phyloP scores from a whole-genome alignment of 2,888 invertebrate species.

The Andrena hattorfiana region DNA sequence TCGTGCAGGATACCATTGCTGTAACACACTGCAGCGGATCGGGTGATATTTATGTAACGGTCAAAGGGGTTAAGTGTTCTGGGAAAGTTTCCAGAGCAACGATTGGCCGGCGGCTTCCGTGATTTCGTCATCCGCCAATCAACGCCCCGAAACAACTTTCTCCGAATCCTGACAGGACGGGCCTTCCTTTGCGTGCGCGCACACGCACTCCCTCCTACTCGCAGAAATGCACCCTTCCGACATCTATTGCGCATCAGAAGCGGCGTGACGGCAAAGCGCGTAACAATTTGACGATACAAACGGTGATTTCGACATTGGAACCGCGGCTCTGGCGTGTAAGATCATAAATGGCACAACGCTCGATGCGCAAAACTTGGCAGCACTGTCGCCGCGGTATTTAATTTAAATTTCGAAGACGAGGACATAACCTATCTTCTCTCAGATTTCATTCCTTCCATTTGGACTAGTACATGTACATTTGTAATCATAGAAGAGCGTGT shows the following conservation, averaged over 20 bases:
- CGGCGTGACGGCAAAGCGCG: constrained; percentile 33
- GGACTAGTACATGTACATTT: too few relatives aligned
- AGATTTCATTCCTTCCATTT: too few relatives aligned
- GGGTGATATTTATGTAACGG: constrained; percentile 77
- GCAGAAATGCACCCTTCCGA: constrained; percentile 61
- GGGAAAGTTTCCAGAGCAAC: constrained; percentile 78
- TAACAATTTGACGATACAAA: constrained; percentile 49
- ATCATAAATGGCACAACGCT: constrained; percentile 9
- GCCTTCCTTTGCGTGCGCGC: constrained; percentile 49
- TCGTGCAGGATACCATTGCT: constrained; percentile 59
- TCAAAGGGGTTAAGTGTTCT: constrained; percentile 77
- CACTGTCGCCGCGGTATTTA: constrained; percentile 3
- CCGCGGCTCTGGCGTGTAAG: neutral
- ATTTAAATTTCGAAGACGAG: neutral
- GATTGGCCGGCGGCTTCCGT: constrained; percentile 77
- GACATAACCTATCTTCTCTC: neutral
- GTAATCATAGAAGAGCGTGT: too few relatives aligned
- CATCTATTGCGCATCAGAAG: constrained; percentile 50
- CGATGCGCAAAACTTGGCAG: neutral
- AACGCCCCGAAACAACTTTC: constrained; percentile 79
- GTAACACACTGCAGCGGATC: constrained; percentile 60
- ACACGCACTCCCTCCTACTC: constrained; percentile 39
- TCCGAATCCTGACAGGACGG: constrained; percentile 72
- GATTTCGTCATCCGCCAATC: constrained; percentile 79
- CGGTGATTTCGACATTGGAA: constrained; percentile 44